Evolutionary conservation across 2,888 invertebrate genomes (phyloP).

Genomic region (Unio pictorum): DNA sequence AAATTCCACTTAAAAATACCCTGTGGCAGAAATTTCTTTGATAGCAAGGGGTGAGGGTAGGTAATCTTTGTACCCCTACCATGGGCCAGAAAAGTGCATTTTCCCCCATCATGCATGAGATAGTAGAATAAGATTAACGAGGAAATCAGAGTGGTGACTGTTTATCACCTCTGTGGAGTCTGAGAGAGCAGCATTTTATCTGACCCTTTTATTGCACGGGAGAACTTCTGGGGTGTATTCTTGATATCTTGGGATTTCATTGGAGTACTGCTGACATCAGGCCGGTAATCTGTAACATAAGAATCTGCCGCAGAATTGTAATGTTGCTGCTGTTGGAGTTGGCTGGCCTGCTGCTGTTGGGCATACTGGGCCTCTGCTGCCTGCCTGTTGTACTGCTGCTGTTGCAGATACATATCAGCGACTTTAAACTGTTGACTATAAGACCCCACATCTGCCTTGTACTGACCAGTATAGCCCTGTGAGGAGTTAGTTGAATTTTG

Average conservation of each 20-base stretch:
- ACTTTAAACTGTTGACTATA: slow-evolving; percentile 1
- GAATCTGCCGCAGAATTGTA: too few species aligned
- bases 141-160: slow-evolving; percentile 1
- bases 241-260: not conserved
- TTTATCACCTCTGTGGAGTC: too few species aligned
- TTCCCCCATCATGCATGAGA: not conserved
- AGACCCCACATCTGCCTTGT: slow-evolving; percentile 6
- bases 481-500: slow-evolving; percentile 9
- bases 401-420: too few species aligned
- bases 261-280: too few species aligned
- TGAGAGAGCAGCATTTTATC: slow-evolving; percentile 7
- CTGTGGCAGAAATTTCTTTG: too few species aligned
- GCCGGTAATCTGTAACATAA: too few species aligned
- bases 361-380: not conserved
- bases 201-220: slow-evolving; percentile 50
- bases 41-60: too few species aligned
- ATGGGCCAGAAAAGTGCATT: too few species aligned
- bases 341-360: slow-evolving; percentile 6
- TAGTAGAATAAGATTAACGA: not conserved
- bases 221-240: slow-evolving; percentile 45
- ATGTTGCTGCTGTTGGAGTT: slow-evolving; percentile 13
- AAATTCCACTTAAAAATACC: too few species aligned
- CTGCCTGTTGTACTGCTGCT: slow-evolving; percentile 5
- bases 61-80: too few species aligned
- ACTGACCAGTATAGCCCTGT: slow-evolving; percentile 12